A percentile compares a stretch with the other conserved stretches of the same genome.
Conservation (phyloP, 2,888 invertebrate genomes). For the Heliconius hortense region DNA sequence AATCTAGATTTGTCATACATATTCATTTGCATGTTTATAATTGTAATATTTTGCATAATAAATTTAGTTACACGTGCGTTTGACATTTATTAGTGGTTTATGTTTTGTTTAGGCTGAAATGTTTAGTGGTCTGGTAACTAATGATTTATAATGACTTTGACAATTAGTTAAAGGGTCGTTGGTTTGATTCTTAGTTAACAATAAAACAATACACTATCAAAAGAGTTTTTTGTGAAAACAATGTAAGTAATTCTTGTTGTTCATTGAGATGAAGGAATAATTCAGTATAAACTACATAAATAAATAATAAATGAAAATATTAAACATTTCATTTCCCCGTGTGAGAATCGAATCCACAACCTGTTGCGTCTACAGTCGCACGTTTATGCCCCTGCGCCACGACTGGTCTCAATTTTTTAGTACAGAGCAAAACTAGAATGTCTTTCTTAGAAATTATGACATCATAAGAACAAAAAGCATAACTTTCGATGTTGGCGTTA, state of each 20-base stretch:
- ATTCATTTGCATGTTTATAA: background rate
- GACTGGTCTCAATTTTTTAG: too few species aligned
- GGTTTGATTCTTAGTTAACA: background rate
- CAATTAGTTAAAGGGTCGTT: background rate
- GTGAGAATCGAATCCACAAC: too few species aligned
- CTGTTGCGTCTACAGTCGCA: too few species aligned
- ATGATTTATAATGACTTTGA: background rate
- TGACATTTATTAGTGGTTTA: slow-evolving; percentile 9
- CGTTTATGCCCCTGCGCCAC: too few species aligned
- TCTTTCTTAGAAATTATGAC: background rate
- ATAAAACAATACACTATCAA: too few species aligned
- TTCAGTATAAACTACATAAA: too few species aligned
- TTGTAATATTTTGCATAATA: background rate
- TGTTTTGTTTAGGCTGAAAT: background rate
- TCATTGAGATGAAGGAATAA: too few species aligned
- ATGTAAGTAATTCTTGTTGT: too few species aligned
- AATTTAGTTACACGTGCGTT: background rate
- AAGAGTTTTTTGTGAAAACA: too few species aligned
- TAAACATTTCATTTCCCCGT: too few species aligned
- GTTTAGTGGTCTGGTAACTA: background rate
- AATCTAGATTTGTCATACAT: background rate
- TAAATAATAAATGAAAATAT: too few species aligned
- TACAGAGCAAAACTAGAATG: background rate
- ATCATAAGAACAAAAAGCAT: slow-evolving; percentile 10
- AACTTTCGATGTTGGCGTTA: slow-evolving; percentile 1